Conservation (phyloP, 2,113 vertebrate species). For the Cranoglanis bouderius region DNA sequence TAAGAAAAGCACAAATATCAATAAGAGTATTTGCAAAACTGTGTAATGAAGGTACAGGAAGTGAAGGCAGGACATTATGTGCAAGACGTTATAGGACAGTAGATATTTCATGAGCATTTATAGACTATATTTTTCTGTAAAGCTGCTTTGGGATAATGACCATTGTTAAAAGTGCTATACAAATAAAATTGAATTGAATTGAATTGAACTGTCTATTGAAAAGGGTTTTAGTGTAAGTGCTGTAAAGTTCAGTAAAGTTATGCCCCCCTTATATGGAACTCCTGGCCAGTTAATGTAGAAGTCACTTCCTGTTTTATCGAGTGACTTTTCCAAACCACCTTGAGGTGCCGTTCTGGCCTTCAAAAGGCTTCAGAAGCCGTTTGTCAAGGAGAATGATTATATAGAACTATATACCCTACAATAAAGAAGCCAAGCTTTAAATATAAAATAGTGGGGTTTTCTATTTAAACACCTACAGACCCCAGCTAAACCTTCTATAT, state of each 20-base stretch:
- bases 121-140: no score
- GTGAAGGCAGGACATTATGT: neutral
- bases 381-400: neutral
- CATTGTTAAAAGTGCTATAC: no score
- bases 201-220: neutral
- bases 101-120: no score
- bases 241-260: neutral
- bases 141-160: no score
- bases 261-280: neutral
- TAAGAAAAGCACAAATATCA: neutral
- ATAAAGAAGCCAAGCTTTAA: no score
- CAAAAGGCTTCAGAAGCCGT: neutral
- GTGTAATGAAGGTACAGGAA: neutral
- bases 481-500: neutral
- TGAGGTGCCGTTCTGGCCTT: neutral
- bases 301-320: neutral
- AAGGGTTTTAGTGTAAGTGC: neutral
- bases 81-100: neutral
- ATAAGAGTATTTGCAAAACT: neutral
- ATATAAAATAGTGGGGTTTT: neutral
- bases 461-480: neutral
- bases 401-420: neutral
- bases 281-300: neutral
- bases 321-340: neutral
- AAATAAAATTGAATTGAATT: no score